Base-by-base conservation (phyloP, 2,888 invertebrate genomes). In the Perdita meconis region DNA sequence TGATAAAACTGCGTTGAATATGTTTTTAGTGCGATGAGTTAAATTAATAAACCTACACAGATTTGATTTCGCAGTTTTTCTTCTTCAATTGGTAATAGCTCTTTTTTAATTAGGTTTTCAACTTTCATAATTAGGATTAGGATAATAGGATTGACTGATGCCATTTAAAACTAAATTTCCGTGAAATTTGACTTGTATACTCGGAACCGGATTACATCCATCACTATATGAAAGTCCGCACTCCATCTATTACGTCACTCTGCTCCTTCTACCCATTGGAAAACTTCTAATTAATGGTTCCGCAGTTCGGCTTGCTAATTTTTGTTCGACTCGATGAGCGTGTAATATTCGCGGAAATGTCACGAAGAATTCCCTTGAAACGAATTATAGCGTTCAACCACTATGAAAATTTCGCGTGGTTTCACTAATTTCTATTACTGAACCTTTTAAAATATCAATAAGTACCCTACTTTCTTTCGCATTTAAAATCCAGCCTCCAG, bases 201-300 rank as follows among this genome's bases (percentile, higher is more conserved):
- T 1, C 5, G 13, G 24, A 50, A 34, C 12, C 12, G 13, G 40
- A 40, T 30, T 12, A 8, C 38, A 60, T 60, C 68, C 51, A 42
- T 60, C 51, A 1, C 50, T 68, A 68, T 22, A 30, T 16, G 30
- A 30, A 78, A 60, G 50, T 53, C 47, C 47, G 60, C 36, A 40
- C 30, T 36, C 61, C 30, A 26, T 8, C 57, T 47, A 47, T 65
- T 50, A 61, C 30, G 60, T 59, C 59, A 68, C 26, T 12, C 50
- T n/a, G n/a, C n/a, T 40, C 42, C 65, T 67, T 56, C 59, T 38
- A 63, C 13, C 56, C 40, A 56, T 47, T 30, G 34, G 24, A 38
- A 64, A 73, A 73, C 66, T 76, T 76, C 51, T 77, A 69, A 73
- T 81, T 77, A 73, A 77, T 74, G 50, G 68, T 40, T 36, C 26